Conservation (phyloP, 1,140 invertebrate species). For the Dreissena polymorpha region DNA sequence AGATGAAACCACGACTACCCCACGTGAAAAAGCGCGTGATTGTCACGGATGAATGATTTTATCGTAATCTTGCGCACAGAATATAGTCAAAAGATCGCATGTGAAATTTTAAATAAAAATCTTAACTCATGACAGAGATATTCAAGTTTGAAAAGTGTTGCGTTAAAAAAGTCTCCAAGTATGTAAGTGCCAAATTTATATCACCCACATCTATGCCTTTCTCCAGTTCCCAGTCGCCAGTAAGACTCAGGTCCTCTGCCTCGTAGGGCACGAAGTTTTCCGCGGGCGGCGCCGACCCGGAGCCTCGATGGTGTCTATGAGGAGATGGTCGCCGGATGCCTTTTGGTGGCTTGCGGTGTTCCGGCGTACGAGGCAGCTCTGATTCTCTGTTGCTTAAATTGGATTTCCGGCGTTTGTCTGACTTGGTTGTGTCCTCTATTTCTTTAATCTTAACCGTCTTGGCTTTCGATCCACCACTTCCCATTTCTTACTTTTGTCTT, state of each 20-base stretch:
- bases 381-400: not conserved
- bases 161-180: not conserved
- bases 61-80: too few species aligned
- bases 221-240: constrained; percentile 45
- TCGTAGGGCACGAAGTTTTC: not conserved
- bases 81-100: too few species aligned
- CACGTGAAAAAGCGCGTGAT: too few species aligned
- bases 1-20: too few species aligned
- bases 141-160: too few species aligned
- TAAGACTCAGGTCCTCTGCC: not conserved
- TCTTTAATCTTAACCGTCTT: not conserved
- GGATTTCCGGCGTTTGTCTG: not conserved
- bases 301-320: not conserved
- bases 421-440: not conserved
- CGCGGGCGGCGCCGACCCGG: not conserved
- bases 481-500: constrained; percentile 6
- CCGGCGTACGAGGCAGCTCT: not conserved
- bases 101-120: too few species aligned
- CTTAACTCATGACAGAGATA: too few species aligned
- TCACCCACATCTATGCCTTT: constrained; percentile 46
- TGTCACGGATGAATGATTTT: too few species aligned
- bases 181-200: not conserved
- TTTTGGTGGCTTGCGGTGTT: constrained; percentile 23
- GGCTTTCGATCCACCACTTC: constrained; percentile 21
- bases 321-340: constrained; percentile 8